These are phyloP conservation scores for Lateolabrax maculatus DNA, from an alignment of 2,797 vertebrate genomes.

Conservation along the genomic window DNA sequence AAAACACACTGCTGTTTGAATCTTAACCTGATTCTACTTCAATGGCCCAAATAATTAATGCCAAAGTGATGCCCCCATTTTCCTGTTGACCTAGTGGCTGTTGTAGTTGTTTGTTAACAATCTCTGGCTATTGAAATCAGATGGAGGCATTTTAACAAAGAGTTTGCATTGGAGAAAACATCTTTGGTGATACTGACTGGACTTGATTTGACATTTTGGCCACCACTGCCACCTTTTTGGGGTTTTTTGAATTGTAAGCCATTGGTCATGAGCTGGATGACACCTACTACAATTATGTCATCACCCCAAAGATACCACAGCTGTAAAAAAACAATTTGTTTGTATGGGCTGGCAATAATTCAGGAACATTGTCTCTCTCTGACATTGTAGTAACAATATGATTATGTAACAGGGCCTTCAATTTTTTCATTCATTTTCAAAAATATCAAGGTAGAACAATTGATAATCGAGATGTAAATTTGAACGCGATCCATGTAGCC, in stretches of 20 bases:
- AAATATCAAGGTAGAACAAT: not conserved
- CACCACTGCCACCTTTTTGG: not conserved
- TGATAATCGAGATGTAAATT: not conserved
- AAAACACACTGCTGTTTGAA: slow-evolving; percentile 18
- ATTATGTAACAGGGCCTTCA: not conserved
- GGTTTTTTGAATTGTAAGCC: not conserved
- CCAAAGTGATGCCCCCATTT: slow-evolving; percentile 36
- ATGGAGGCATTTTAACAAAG: slow-evolving; percentile 10
- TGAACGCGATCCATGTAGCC: not conserved
- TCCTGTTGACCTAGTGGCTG: slow-evolving; percentile 30
- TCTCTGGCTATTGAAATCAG: slow-evolving; percentile 1
- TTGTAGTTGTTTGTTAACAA: slow-evolving; percentile 33
- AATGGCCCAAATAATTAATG: slow-evolving; percentile 43
- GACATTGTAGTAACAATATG: not conserved
- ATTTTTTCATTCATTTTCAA: not conserved
- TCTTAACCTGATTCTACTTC: slow-evolving; percentile 30
- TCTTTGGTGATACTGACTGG: not conserved
- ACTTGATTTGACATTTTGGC: not conserved
- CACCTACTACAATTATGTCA: not conserved
- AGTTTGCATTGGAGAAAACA: not conserved
- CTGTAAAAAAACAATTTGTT: not conserved
- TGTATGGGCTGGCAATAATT: not conserved
- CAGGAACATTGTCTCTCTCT: not conserved
- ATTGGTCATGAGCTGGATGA: not conserved
- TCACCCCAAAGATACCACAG: not conserved